These are phyloP conservation scores for Caenorhabditis tropicalis DNA, from an alignment of 1,140 invertebrate species.

Conservation along the genomic window DNA sequence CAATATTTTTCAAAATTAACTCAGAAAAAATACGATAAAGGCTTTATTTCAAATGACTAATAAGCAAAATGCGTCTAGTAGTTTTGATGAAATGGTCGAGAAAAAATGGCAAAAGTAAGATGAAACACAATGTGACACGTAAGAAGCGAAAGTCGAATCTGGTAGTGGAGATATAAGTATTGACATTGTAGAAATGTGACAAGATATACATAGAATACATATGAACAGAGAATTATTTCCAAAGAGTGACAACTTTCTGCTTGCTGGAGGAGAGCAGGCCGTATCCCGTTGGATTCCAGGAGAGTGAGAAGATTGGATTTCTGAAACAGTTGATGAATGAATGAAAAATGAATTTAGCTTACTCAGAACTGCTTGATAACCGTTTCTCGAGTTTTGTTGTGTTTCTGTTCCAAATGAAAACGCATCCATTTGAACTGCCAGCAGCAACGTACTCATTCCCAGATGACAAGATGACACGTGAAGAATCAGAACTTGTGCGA, in stretches of 20 bases:
- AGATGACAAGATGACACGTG: constrained; percentile 61
- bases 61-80: too few relatives aligned
- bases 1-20: too few relatives aligned
- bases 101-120: not conserved
- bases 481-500: constrained; percentile 48
- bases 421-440: not conserved
- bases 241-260: not conserved
- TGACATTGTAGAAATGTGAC: not conserved
- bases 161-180: too few relatives aligned
- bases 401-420: constrained; percentile 23
- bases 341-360: not conserved
- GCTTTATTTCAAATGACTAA: too few relatives aligned
- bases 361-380: not conserved
- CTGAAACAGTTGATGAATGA: not conserved
- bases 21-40: too few relatives aligned
- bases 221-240: not conserved
- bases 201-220: not conserved
- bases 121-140: not conserved
- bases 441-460: constrained; percentile 54
- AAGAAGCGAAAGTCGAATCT: not conserved
- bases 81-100: too few relatives aligned
- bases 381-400: not conserved
- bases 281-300: constrained; percentile 12
- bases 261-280: not conserved
- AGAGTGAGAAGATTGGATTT: not conserved